Conservation (phyloP, 2,113 vertebrate species). For the Rallus limicola region DNA sequence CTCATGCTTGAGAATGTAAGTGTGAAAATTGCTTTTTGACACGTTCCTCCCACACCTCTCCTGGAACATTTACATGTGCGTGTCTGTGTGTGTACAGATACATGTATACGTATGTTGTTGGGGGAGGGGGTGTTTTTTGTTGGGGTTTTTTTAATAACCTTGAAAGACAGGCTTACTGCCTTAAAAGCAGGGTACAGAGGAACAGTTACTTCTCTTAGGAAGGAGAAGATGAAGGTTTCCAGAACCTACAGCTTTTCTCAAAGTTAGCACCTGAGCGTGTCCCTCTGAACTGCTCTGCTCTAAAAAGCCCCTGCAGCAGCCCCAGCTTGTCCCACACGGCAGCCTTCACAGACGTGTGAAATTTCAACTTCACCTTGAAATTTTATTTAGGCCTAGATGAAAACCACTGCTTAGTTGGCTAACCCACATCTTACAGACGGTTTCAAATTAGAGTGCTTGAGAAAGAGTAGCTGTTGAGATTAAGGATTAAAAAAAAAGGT, state of each 20-base stretch:
- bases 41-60: neutral
- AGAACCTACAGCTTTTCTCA: neutral
- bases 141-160: neutral
- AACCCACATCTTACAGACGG: neutral
- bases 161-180: neutral
- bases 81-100: too few relatives aligned
- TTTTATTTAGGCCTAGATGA: neutral
- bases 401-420: neutral
- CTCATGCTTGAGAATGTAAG: neutral
- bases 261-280: accelerated
- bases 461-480: neutral
- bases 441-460: neutral
- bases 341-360: neutral
- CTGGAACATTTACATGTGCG: neutral
- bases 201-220: neutral
- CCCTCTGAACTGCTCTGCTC: neutral
- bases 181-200: neutral
- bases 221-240: neutral
- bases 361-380: neutral
- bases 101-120: too few relatives aligned
- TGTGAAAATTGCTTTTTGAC: neutral
- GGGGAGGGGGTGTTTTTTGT: too few relatives aligned
- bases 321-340: neutral
- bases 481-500: neutral
- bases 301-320: neutral